Evolutionary conservation across 2,113 vertebrate species (phyloP).

Genomic region (Callaeas wilsoni): DNA sequence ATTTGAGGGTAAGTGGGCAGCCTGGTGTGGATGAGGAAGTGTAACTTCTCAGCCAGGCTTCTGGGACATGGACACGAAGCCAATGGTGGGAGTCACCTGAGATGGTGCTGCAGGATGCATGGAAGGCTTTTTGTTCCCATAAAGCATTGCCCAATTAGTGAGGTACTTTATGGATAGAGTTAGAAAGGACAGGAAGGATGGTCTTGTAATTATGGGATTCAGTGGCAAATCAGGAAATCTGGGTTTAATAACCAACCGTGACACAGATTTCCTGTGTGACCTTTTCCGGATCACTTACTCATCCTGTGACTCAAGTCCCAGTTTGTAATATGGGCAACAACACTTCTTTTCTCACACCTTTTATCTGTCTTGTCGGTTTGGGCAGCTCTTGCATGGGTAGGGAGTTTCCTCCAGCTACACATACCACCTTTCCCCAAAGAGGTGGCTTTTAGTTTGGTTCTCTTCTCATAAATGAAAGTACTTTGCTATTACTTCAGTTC

Average conservation of each 20-base stretch:
- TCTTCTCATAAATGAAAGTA: background rate
- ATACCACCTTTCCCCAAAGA: background rate
- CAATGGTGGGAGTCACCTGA: background rate
- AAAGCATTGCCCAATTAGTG: background rate
- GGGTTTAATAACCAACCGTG: conserved; percentile 35
- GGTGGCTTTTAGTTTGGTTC: background rate
- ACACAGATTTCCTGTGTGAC: conserved; percentile 61
- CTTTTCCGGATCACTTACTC: conserved; percentile 23
- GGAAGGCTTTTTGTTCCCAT: background rate
- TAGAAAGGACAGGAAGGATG: conserved; percentile 24
- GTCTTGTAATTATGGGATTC: conserved; percentile 45
- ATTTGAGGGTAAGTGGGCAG: fast-evolving
- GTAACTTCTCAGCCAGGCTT: background rate
- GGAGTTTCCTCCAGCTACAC: background rate
- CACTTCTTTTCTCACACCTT: conserved; percentile 24
- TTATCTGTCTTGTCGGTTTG: background rate
- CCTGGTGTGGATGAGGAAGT: background rate
- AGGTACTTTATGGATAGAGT: background rate
- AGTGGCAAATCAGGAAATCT: conserved; percentile 59
- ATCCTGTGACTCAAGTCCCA: conserved; percentile 31
- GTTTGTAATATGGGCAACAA: background rate
- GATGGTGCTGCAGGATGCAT: background rate
- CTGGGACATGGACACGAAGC: background rate
- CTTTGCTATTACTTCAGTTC: background rate
- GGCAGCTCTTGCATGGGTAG: background rate